Percentiles rank a stretch among this genome's conserved stretches.
Evolutionary conservation across 1,140 invertebrate species (phyloP).

Genomic region (Brachionus calyciflorus): DNA sequence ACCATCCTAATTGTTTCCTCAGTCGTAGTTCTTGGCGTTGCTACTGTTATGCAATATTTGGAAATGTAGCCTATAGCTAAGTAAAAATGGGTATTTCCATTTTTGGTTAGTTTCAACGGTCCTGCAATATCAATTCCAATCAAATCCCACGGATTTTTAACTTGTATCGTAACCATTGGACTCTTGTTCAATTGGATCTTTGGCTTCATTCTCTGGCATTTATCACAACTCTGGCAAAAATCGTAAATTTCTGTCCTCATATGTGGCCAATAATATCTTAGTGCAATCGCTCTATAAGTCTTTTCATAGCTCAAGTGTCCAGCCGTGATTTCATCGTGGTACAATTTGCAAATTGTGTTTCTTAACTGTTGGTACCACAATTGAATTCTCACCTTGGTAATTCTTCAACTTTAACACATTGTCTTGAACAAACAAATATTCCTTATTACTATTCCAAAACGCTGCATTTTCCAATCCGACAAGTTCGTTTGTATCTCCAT

Average conservation of each 20-base stretch:
- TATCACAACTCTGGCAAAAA: not conserved
- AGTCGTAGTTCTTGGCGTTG: too few relatives aligned
- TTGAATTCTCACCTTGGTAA: not conserved
- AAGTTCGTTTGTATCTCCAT: slow-evolving; percentile 8
- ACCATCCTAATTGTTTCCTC: too few relatives aligned
- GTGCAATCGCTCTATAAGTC: not conserved
- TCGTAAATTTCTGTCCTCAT: not conserved
- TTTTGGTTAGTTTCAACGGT: too few relatives aligned
- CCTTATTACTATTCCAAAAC: slow-evolving; percentile 3
- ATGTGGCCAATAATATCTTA: not conserved
- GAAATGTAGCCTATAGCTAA: too few relatives aligned
- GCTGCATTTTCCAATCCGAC: slow-evolving; percentile 1
- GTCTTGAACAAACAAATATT: too few relatives aligned
- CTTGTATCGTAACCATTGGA: not conserved
- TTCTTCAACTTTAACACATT: slow-evolving; percentile 17
- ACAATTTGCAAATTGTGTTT: not conserved
- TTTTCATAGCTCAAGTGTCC: slow-evolving; percentile 22
- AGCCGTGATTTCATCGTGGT: too few relatives aligned
- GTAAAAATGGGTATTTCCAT: too few relatives aligned
- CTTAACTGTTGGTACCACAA: slow-evolving; percentile 19
- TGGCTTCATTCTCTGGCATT: not conserved
- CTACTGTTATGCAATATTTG: too few relatives aligned
- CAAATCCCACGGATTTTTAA: too few relatives aligned
- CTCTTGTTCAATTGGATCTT: not conserved
- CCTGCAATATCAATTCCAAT: too few relatives aligned